Percentiles rank a stretch among this genome's conserved stretches.
phyloP scores from a whole-genome alignment of 2,113 vertebrate genomes.

The Neodontobutis hainanensis region DNA sequence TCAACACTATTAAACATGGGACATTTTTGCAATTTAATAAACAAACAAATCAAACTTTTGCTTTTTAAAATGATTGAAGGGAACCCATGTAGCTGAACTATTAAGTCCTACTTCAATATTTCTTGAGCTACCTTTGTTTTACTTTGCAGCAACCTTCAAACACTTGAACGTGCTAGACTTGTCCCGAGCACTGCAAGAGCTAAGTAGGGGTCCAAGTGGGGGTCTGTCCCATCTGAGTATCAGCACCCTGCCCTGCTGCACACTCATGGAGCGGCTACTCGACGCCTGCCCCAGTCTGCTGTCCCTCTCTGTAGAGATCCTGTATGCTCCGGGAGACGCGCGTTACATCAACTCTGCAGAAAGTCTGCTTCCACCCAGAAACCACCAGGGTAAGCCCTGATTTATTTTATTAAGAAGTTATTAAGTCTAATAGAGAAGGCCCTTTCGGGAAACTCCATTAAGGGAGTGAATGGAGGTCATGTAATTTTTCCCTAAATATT shows the following conservation, averaged over 20 bases:
- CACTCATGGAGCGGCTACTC: constrained; percentile 30
- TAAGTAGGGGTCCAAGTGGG: constrained; percentile 16
- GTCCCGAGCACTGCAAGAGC: constrained; percentile 32
- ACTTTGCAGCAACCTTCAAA: constrained; percentile 25
- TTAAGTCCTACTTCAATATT: no score
- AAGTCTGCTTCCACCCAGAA: not conserved
- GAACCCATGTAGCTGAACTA: no score
- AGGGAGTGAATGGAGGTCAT: no score
- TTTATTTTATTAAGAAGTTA: no score
- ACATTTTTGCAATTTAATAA: no score
- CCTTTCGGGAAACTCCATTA: no score
- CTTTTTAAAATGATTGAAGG: no score
- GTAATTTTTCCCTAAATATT: no score
- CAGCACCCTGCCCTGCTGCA: constrained; percentile 6
- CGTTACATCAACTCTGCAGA: no score
- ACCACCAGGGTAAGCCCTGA: not conserved
- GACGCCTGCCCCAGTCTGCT: constrained; percentile 10
- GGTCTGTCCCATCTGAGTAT: constrained; percentile 36
- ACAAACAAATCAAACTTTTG: no score
- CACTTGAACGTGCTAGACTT: constrained; percentile 13
- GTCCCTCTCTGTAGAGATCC: constrained; percentile 35
- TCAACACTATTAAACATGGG: no score
- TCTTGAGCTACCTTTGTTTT: not conserved
- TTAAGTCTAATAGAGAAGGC: no score
- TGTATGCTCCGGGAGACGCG: not conserved